A percentile compares a stretch with the other conserved stretches of the same genome.
phyloP scores from a whole-genome alignment of 1,140 invertebrate genomes.

The Tetramorium alpestre region DNA sequence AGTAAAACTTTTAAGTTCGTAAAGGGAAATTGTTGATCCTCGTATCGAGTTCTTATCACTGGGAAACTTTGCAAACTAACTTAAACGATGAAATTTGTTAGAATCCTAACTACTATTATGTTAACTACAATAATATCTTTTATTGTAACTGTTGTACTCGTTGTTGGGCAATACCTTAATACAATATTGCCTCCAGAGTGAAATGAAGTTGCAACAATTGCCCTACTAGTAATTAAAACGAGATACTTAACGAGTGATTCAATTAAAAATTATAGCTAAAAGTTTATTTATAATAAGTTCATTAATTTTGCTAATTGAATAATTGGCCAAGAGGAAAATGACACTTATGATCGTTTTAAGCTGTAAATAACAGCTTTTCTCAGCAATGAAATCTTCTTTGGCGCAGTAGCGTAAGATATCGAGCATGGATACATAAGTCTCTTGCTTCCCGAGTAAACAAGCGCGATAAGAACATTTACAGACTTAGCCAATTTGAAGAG shows the following conservation, averaged over 20 bases:
- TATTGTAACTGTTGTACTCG: background rate
- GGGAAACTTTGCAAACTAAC: slow-evolving; percentile 13
- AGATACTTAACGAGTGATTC: background rate
- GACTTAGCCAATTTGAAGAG: slow-evolving; percentile 27
- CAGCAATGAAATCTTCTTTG: background rate
- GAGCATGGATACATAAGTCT: background rate
- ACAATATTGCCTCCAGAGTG: background rate
- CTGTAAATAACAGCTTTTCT: background rate
- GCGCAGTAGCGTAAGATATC: background rate
- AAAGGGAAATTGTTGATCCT: slow-evolving; percentile 46
- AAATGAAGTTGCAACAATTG: background rate
- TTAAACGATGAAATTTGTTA: background rate
- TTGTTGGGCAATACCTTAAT: background rate
- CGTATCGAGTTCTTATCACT: slow-evolving; percentile 35
- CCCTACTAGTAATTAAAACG: background rate
- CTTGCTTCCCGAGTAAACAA: background rate
- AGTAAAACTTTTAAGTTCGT: slow-evolving; percentile 41
- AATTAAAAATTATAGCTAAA: background rate
- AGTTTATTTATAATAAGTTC: no score
- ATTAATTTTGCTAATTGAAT: background rate
- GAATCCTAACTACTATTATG: background rate
- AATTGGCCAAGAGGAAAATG: background rate
- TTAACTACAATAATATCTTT: slow-evolving; percentile 8
- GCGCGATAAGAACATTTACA: slow-evolving; percentile 2
- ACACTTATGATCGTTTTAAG: background rate